Conservation (phyloP, 2,888 invertebrate genomes). For the Calephelis perditalis region DNA sequence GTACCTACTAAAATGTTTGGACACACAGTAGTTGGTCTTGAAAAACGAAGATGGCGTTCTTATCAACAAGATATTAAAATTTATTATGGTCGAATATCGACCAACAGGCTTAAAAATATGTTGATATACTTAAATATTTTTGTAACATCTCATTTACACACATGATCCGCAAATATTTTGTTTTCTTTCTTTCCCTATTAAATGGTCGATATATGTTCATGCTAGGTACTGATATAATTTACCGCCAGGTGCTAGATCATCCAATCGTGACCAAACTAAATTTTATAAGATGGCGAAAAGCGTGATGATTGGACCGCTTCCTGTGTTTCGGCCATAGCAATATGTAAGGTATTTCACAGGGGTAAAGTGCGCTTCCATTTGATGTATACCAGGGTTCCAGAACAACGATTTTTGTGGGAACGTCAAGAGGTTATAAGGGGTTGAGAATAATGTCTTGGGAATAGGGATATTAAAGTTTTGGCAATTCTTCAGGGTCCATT, state of each 20-base stretch:
- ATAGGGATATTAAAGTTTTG: not conserved
- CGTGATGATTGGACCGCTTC: not conserved
- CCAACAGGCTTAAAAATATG: too few species aligned
- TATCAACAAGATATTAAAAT: too few species aligned
- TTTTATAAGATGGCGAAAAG: constrained; percentile 1
- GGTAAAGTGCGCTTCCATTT: not conserved
- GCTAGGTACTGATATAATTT: constrained; percentile 1
- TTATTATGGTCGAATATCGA: too few species aligned
- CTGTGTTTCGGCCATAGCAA: not conserved
- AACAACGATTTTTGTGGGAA: not conserved
- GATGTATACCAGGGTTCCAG: not conserved
- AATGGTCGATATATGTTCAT: too few species aligned
- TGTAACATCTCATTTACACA: too few species aligned
- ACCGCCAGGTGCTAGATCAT: not conserved
- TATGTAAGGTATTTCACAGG: not conserved
- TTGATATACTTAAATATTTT: too few species aligned
- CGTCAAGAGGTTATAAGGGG: not conserved
- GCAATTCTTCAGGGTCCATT: not conserved
- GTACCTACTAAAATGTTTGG: too few species aligned
- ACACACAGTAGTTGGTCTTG: too few species aligned
- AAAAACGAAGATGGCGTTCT: too few species aligned
- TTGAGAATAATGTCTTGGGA: not conserved
- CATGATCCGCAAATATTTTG: too few species aligned
- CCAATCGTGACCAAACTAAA: constrained; percentile 3
- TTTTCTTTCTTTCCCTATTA: too few species aligned